These are phyloP conservation scores for Probosciger aterrimus DNA, from an alignment of 2,113 vertebrate genomes.

Conservation along the genomic window DNA sequence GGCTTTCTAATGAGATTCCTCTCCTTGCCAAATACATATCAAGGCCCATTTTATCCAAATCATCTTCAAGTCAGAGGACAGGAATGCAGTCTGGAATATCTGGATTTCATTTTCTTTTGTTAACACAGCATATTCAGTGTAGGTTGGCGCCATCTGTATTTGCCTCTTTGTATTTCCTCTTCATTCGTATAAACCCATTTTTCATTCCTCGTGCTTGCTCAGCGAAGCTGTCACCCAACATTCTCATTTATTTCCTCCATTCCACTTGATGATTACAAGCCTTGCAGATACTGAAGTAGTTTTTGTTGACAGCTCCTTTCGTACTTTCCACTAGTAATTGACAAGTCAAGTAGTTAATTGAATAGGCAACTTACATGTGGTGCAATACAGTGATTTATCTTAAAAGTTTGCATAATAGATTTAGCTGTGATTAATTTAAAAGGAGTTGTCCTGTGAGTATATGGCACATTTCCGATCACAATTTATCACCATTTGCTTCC, in stretches of 20 bases:
- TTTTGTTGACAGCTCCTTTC: not conserved
- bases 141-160: not conserved
- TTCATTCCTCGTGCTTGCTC: not conserved
- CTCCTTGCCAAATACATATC: not conserved
- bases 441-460: not conserved
- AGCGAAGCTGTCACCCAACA: not conserved
- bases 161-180: not conserved
- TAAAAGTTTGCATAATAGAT: not conserved
- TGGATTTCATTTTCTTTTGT: not conserved
- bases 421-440: constrained; percentile 3
- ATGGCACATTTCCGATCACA: not conserved
- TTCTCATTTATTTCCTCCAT: constrained; percentile 12
- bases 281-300: not conserved
- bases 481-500: not conserved
- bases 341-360: not conserved
- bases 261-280: not conserved
- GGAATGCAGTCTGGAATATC: not conserved
- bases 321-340: not conserved
- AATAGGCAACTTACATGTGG: not conserved
- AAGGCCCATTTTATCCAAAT: not conserved
- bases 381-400: not conserved
- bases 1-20: not conserved
- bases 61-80: not conserved
- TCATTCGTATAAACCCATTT: not conserved
- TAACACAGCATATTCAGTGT: not conserved